Base-by-base conservation (phyloP, 2,797 vertebrate genomes). In the Sylvilagus floridanus region DNA sequence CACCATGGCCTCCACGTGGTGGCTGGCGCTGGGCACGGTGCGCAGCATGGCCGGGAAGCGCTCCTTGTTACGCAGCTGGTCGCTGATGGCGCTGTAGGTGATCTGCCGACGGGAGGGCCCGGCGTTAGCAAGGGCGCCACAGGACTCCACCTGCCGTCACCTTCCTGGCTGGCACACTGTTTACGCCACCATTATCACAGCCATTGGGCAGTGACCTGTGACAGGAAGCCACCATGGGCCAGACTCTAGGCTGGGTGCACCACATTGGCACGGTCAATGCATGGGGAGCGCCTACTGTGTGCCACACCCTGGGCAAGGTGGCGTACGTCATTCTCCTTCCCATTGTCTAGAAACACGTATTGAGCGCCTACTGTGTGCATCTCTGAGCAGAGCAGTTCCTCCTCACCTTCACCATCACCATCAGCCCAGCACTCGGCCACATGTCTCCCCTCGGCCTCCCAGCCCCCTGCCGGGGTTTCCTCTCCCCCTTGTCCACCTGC, bases 21-120 rank as follows among this genome's bases (percentile, higher is more conserved):
- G 99, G 22, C 98, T 98, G 35, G 99, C 98, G 9, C 98, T 99
- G 1, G 99, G 98, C 76, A 98, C 98, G 0, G 99, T 99, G 93
- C 98, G 99, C 84, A 99, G 98, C 96, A 98, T 98, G 1, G 98
- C 37, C 0, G 99, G 99, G 95, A 99, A 99, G 30, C 90, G 63
- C 5, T 24, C 4, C 72, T 93, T 93, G 89, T 97, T 12, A 0
- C 82, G 85, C 79, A 98, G 95, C 6, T 63, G 50, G 3, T 97
- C 89, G 0, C 66, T 93, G 92, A 96, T 95, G 28, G 98, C 96
- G 0, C 96, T 93, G 88, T 96, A 97, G 69, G 96, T 97, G 95
- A 98, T 73, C 98, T 98, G 96, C 42, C 22, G 0, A 52, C 30
- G 82, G 8, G n/a, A 52, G 22, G 42, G 57, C 50, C 13, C 0